Evolutionary conservation across 2,888 invertebrate genomes (phyloP), one percentile per base, ranked within the genome.

Genomic region (Eudasyphora cyanicolor): DNA sequence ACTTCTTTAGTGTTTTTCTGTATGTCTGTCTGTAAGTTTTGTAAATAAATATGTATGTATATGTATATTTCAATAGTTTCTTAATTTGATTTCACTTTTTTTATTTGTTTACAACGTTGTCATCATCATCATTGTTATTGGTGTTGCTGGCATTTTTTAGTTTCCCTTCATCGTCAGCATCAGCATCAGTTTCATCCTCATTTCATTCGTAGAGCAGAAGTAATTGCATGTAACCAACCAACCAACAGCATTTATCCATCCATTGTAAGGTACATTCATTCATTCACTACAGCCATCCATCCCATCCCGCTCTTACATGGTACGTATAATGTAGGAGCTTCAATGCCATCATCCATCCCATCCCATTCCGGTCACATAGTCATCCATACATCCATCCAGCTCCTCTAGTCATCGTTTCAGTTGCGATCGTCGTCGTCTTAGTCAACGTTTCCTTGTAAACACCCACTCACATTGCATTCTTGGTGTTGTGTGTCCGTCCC

Each of bases 11-110:
- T 54, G 8, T 35, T 35, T 7, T 35, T 17, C 6, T 60, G 60
- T 60, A 27, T 29, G 60, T 60, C 10, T 10, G 57, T 57, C 3
- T 38, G 64, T 64, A 10, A 1, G 27, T 24, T 62, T 2, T 54
- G 54, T 54, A 54, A 54, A 54, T 54, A n/a, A n/a, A n/a, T n/a
- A n/a, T n/a, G n/a, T n/a, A n/a, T n/a, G n/a, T n/a, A n/a, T n/a
- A n/a, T n/a, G n/a, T n/a, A 24, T 24, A 24, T 67, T 38, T 38
- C 42, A 67, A 67, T 35, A 67, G 67, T 67, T 67, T 67, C 24
- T 38, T 67, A 38, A 67, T 67, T 67, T 42, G 67, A 67, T 67
- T 67, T 67, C 67, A 14, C 67, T 67, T 67, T 38, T 38, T 42
- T 24, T n/a, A 1, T n/a, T n/a, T 32, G 29, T 45, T 57, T 27